Base-by-base conservation (phyloP, 2,888 invertebrate species). In the Lochmaea crataegi region DNA sequence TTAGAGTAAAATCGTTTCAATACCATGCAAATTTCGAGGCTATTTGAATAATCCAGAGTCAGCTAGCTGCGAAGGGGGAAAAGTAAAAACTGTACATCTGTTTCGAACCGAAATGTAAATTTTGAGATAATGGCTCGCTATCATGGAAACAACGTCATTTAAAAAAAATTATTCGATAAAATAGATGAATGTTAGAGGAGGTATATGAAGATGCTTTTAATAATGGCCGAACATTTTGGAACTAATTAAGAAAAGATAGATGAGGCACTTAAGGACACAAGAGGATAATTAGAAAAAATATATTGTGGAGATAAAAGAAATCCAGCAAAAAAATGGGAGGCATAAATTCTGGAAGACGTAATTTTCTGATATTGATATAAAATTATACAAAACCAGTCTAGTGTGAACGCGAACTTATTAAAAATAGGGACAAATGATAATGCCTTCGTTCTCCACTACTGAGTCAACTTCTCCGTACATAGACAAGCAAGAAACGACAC, bases 101-200 rank as follows among this genome's bases (percentile, higher is more conserved):
- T 72, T 75, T 69, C 32, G 73, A 75, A 75, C 71, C 73, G 70
- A 73, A 77, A 77, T 77, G 75, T 75, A 77, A 75, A 77, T 77
- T 75, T 57, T 11, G 70, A 75, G 75, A 77, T 77, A 75, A 77
- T 75, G 75, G 75, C 65, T 26, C 60, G 57, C 74, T 71, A 74
- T 72, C 72, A 75, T 67, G 70, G 68, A 70, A 77, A 66, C 68
- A 72, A 66, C 74, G 71, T 75, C 73, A 71, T 70, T 71, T n/a
- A n/a, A 70, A 38, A 38, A 38, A 7, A 38, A 6, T 38, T 5
- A 6, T 38, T 38, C 2, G 32, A 38, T 38, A 38, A 38, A 38
- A 38, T 38, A 38, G 32, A 38, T 38, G 32, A 7, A 38, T 38
- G 32, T 38, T 38, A 38, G 32, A 38, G 1, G 9, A 7, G 1